Base-by-base conservation (phyloP, 2,888 invertebrate species). In the Tetranychus truncatus region DNA sequence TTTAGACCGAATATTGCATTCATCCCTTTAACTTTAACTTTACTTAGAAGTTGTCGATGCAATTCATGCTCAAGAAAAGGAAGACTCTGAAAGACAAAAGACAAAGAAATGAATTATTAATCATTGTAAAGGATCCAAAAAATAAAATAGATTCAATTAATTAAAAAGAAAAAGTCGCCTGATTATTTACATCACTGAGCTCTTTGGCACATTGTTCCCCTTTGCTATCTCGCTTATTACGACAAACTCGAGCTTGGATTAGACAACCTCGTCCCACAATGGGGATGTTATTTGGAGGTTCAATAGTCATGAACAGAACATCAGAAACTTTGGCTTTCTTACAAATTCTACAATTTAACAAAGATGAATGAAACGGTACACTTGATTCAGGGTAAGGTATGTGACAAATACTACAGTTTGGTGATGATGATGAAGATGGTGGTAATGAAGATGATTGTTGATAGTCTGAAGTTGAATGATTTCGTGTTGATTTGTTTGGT, bases 21-120 rank as follows among this genome's bases (percentile, higher is more conserved):
- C 88, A 95, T 95, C 8, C 94, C 95, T 83, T 92, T 92, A 78
- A 95, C 80, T 83, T 91, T 88, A 3, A 96, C 84, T 82, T 95
- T 95, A 81, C 92, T 93, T 1, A 95, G 86, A 66, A 96, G 84
- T 79, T 95, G 87, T 77, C 92, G 88, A 83, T 97, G 95, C 72
- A 97, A 85, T 82, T 97, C 95, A 82, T 95, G 96, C 83, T 97
- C 96, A 75, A 96, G 84, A 84, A 96, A 96, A 0, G 96, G 96
- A 75, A 96, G 85, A 80, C 91, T 91, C 84, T 96, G 76, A 76
- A 74, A 46, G n/a, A 69, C 5, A 74, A n/a, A 44, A 45, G 65
- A 55, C 55, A 75, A 20, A 15, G 74, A 77, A 55, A 55, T 55
- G 2, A 55, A 55, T 20, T 69, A 69, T 34, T 34, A 34, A 45